Evolutionary conservation across 2,113 vertebrate genomes (phyloP).

Genomic region (Pontoporia blainvillei): DNA sequence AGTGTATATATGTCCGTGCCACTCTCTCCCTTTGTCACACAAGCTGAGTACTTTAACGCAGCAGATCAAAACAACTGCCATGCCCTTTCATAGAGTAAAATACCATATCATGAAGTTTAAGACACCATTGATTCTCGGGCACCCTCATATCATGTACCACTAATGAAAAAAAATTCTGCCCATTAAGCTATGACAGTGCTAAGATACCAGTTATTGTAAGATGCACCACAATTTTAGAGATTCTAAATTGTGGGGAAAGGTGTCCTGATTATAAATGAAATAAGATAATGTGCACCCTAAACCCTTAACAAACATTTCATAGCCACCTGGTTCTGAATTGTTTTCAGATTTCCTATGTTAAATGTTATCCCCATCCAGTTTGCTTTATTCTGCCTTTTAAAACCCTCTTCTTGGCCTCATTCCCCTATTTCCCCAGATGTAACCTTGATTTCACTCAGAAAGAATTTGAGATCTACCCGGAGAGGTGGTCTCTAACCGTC

Average conservation of each 20-base stretch:
- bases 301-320: background rate
- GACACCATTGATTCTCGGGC: background rate
- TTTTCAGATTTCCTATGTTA: background rate
- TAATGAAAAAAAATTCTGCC: background rate
- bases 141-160: background rate
- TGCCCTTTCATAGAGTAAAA: background rate
- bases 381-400: conserved; percentile 4
- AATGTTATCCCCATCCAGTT: background rate
- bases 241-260: background rate
- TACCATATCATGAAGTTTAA: background rate
- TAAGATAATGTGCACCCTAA: background rate
- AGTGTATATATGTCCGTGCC: no score
- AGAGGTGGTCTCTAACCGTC: background rate
- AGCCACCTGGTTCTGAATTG: background rate
- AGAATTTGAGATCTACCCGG: background rate
- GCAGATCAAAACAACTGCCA: background rate
- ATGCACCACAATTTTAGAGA: background rate
- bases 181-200: background rate
- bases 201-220: background rate
- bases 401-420: background rate
- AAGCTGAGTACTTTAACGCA: background rate
- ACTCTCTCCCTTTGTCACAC: no score
- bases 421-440: background rate
- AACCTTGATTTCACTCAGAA: background rate
- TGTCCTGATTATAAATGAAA: background rate